Conservation (phyloP, 2,113 vertebrate species). For the Mobula hypostoma region DNA sequence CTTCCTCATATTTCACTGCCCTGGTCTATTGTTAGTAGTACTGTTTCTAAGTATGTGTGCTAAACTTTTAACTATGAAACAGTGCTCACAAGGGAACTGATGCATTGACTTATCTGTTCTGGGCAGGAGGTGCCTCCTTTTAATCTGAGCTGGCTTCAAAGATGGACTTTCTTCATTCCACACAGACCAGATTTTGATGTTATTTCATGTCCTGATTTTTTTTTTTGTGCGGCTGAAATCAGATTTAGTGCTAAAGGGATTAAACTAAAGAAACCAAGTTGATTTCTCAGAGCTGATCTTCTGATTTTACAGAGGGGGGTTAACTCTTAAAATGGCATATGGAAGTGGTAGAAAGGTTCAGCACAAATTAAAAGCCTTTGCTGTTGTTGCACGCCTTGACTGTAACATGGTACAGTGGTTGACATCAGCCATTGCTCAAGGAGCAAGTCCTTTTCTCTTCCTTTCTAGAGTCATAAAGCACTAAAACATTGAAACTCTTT, state of each 20-base stretch:
- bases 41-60: not conserved
- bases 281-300: not conserved
- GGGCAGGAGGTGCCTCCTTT: not conserved
- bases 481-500: too few species aligned
- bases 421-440: not conserved
- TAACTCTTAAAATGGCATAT: not conserved
- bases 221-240: not conserved
- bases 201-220: too few species aligned
- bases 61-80: not conserved
- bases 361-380: not conserved
- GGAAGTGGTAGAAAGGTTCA: not conserved
- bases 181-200: too few species aligned
- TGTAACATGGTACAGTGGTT: not conserved
- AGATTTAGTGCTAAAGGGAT: not conserved
- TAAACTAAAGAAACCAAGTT: not conserved
- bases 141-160: not conserved
- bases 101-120: not conserved
- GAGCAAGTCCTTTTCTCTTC: not conserved
- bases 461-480: not conserved
- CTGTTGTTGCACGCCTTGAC: not conserved
- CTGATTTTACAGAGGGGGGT: not conserved
- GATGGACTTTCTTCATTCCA: not conserved
- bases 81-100: not conserved
- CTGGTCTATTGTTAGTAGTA: not conserved
- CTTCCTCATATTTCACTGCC: slow-evolving; percentile 23